Conservation (phyloP, 2,888 invertebrate genomes). For the Hirtodrosophila duncani region DNA sequence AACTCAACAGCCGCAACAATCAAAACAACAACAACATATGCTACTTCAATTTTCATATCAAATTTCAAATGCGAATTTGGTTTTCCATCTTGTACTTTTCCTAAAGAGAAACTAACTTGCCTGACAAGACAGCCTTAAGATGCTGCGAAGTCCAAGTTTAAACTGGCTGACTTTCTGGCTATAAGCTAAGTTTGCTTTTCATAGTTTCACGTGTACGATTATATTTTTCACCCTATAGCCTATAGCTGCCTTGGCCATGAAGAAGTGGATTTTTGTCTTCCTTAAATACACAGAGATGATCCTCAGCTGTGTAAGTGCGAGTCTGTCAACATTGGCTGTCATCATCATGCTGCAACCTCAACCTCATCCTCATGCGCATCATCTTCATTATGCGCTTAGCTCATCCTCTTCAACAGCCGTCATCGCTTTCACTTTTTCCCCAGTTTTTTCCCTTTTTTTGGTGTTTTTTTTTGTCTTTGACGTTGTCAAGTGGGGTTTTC, state of each 20-base stretch:
- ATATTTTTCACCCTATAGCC: no score
- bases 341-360: not conserved
- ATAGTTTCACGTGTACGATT: not conserved
- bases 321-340: constrained; percentile 53
- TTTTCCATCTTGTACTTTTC: not conserved
- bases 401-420: not conserved
- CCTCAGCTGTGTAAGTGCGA: constrained; percentile 10
- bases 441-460: not conserved
- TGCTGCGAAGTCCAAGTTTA: constrained; percentile 7
- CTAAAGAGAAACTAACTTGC: constrained; percentile 8
- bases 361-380: constrained; percentile 8
- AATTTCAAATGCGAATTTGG: constrained; percentile 67
- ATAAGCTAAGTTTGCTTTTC: constrained; percentile 31
- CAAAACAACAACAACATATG: constrained; percentile 17
- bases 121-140: no score
- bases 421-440: constrained; percentile 58
- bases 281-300: no score
- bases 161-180: constrained; percentile 9
- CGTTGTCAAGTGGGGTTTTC: constrained; percentile 71
- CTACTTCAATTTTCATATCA: constrained; percentile 65
- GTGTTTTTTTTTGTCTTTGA: no score
- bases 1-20: constrained; percentile 39
- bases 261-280: no score
- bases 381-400: not conserved
- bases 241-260: no score